These are phyloP conservation scores for Abrostola tripartita DNA, from an alignment of 2,888 invertebrate genomes.

Conservation along the genomic window DNA sequence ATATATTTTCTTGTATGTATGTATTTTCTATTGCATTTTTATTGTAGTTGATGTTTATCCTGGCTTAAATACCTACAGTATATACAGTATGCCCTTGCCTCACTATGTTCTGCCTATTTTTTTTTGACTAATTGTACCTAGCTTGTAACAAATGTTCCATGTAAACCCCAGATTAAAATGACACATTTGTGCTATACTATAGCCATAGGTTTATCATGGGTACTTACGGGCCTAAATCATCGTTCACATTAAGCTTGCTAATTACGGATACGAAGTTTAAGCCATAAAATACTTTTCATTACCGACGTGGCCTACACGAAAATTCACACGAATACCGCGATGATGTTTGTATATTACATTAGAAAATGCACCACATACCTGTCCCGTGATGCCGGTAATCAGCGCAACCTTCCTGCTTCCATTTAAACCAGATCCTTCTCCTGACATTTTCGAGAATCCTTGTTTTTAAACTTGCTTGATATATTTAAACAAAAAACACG, in stretches of 20 bases:
- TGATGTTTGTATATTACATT: constrained; percentile 7
- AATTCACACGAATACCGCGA: constrained; percentile 4
- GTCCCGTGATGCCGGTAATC: constrained; percentile 99
- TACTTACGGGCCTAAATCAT: background rate
- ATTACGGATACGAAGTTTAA: constrained; percentile 5
- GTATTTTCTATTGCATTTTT: no score
- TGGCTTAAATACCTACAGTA: no score
- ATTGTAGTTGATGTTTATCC: no score
- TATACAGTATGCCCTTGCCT: no score
- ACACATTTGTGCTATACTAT: no score
- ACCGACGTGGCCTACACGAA: constrained; percentile 40
- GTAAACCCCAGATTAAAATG: no score
- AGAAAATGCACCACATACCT: constrained; percentile 89
- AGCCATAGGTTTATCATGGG: no score
- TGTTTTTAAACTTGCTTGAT: constrained; percentile 12
- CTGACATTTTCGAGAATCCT: constrained; percentile 71
- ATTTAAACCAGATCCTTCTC: constrained; percentile 67
- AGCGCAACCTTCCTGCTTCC: constrained; percentile 92
- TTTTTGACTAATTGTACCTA: no score
- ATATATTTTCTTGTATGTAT: no score
- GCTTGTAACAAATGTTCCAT: no score
- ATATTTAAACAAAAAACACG: constrained; percentile 49
- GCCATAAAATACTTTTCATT: constrained; percentile 15
- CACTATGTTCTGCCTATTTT: no score
- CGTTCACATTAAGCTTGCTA: background rate